These are phyloP conservation scores for Coptotermes formosanus DNA, from an alignment of 1,140 invertebrate genomes.

Conservation along the genomic window DNA sequence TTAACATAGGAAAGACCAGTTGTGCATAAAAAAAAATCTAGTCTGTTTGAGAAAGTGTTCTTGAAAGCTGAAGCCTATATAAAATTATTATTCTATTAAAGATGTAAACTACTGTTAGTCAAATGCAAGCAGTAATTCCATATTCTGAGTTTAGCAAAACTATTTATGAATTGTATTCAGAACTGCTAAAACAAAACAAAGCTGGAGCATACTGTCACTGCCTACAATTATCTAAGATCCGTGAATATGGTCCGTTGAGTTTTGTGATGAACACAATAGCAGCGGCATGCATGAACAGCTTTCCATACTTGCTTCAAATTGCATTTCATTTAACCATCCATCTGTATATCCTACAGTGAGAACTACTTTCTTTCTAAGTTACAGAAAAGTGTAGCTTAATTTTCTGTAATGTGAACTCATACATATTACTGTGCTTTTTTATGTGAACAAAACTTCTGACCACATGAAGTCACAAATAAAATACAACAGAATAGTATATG, in stretches of 20 bases:
- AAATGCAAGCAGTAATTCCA: too few species aligned
- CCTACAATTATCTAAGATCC: not conserved
- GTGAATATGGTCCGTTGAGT: not conserved
- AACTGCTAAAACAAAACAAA: not conserved
- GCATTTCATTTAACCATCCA: not conserved
- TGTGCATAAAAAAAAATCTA: too few species aligned
- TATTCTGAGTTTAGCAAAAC: not conserved
- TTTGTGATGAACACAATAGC: not conserved
- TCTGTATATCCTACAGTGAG: not conserved
- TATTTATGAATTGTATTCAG: not conserved
- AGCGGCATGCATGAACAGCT: not conserved
- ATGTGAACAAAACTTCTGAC: not conserved
- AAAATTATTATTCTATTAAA: too few species aligned
- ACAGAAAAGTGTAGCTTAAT: not conserved
- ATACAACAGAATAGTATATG: not conserved
- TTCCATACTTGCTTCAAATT: not conserved
- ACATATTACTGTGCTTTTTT: not conserved
- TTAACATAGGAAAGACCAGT: too few species aligned
- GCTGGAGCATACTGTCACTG: not conserved
- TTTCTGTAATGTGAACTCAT: slow-evolving; percentile 17
- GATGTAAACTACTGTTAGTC: too few species aligned
- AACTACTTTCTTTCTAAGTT: not conserved
- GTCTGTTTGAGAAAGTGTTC: too few species aligned
- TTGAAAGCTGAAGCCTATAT: too few species aligned
- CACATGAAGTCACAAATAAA: not conserved